phyloP scores from a whole-genome alignment of 1,140 invertebrate species.

The Whitmania pigra region DNA sequence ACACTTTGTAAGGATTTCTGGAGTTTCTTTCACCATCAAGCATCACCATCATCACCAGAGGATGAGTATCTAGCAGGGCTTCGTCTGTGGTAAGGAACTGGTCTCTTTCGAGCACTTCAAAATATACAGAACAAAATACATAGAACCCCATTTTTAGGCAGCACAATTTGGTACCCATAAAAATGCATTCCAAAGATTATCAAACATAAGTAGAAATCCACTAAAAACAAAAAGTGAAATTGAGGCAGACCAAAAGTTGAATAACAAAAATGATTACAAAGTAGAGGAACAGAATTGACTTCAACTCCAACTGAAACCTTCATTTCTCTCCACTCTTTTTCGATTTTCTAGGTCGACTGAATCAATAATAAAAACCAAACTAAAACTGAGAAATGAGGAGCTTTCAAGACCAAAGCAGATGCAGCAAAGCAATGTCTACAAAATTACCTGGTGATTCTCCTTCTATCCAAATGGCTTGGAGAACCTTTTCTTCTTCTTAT shows the following conservation, averaged over 20 bases:
- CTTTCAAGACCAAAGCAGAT: neutral
- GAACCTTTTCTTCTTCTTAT: constrained; percentile 74
- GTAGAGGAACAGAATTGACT: neutral
- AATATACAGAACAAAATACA: neutral
- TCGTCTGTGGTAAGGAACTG: constrained; percentile 19
- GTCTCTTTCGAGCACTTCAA: constrained; percentile 21
- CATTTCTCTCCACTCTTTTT: too few relatives aligned
- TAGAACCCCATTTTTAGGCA: neutral
- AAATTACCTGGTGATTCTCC: constrained; percentile 71
- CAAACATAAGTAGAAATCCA: neutral
- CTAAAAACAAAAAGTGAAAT: neutral
- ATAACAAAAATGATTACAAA: constrained; percentile 5
- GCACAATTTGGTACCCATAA: neutral
- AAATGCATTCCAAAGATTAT: neutral
- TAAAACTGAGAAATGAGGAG: constrained; percentile 8
- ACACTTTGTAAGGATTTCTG: too few relatives aligned
- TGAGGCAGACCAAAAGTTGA: neutral
- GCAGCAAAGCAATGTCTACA: neutral
- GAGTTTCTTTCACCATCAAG: neutral
- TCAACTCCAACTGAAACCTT: too few relatives aligned
- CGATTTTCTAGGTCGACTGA: neutral
- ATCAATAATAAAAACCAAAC: constrained; percentile 11
- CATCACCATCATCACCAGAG: constrained; percentile 12
- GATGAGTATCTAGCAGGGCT: constrained; percentile 12
- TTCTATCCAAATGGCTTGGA: constrained; percentile 73